Evolutionary conservation across 2,797 vertebrate species (phyloP).

Genomic region (Ambastaia sidthimunki): DNA sequence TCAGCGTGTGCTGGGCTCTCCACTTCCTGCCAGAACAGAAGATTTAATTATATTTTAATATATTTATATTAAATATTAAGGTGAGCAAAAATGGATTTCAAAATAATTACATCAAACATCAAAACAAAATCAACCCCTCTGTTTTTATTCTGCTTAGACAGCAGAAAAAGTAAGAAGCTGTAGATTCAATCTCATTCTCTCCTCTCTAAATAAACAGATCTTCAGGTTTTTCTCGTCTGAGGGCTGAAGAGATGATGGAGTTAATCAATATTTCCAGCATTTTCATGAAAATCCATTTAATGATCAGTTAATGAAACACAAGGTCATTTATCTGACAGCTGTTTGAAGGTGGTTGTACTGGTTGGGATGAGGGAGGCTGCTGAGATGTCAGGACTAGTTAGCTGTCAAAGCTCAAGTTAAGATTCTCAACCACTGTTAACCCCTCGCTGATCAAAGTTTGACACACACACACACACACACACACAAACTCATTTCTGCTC

Average conservation of each 20-base stretch:
- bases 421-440: conserved; percentile 86
- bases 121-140: conserved; percentile 82
- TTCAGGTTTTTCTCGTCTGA: conserved; percentile 92
- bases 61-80: conserved; percentile 99
- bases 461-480: conserved; percentile 1
- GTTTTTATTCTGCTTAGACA: conserved; percentile 86
- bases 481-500: conserved; percentile 54
- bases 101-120: conserved; percentile 96
- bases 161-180: conserved; percentile 89
- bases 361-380: conserved; percentile 84
- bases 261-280: conserved; percentile 99
- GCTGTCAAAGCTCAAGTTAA: conserved; percentile 88
- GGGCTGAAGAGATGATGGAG: conserved; percentile 94
- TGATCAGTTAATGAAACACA: conserved; percentile 99
- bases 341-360: conserved; percentile 92
- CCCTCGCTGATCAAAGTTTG: too few species aligned
- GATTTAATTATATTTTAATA: conserved; percentile 97
- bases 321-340: conserved; percentile 97
- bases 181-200: conserved; percentile 93
- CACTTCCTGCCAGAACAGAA: conserved; percentile 86
- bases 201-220: conserved; percentile 94
- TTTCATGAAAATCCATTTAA: conserved; percentile 99
- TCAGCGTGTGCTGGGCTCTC: conserved; percentile 78
- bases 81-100: conserved; percentile 94
- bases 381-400: conserved; percentile 88